Base-by-base conservation (phyloP, 2,797 vertebrate genomes). In the Anisognathus igniventris region DNA sequence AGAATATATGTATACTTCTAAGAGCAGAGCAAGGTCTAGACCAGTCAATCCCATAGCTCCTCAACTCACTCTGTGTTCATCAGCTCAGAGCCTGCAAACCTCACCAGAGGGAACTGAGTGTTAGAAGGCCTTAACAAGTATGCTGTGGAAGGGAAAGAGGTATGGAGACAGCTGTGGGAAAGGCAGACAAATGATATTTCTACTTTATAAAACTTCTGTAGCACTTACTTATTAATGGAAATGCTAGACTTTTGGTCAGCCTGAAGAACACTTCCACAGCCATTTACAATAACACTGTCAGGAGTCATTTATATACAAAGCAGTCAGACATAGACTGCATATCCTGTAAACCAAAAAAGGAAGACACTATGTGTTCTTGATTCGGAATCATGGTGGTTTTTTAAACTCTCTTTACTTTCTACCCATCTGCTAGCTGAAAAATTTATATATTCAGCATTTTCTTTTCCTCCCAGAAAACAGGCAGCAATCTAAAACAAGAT, bases 361-460 rank as follows among this genome's bases (percentile, higher is more conserved):
- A 58, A 88, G 37, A 80, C 0, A 0, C 37, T 39, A 8, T 5
- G 11, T 10, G 15, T 68, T 85, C 44, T 17, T 3, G 0, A 12
- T 60, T 90, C 61, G 14, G 19, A 81, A 88, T 66, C 30, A 20
- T 45, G 28, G 28, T 61, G 48, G 28, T 31, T 78, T 78, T 92
- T 86, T 78, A 11, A 96, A 82, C 30, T 75, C 53, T 61, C 24
- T 27, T 84, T 80, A 35, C 39, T 88, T 83, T 85, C 81, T 79
- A 65, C 9, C 12, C 27, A n/a, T 73, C 12, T 76, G 9, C 37
- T 62, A 68, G 39, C 17, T 74, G 79, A 28, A 89, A 94, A 86
- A 94, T 30, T 75, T 42, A 37, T 18, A 44, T 40, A 68, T 65
- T 79, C 57, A 75, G n/a, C n/a, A 7, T 39, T 62, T 51, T 28